Evolutionary conservation across 23 tunicate species (phyloP).

Genomic region (Ciona savignyi): DNA sequence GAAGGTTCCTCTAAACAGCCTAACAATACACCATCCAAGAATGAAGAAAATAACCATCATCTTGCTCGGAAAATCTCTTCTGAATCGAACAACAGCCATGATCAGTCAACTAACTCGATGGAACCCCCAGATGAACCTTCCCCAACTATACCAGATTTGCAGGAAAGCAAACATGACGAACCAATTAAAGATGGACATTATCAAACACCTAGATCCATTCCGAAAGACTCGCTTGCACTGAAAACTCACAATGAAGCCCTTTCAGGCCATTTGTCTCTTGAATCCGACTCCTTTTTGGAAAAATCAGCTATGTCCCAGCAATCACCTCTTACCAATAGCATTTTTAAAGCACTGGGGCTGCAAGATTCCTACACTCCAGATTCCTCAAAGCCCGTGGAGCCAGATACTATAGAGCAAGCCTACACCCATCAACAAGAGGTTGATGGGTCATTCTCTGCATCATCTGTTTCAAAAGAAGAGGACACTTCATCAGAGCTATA

Average conservation of each 20-base stretch:
- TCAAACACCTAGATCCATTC: conserved; percentile 27
- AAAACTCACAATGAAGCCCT: conserved; percentile 1
- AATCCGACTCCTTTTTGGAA: conserved; percentile 64
- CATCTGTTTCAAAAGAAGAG: background rate
- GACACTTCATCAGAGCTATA: background rate
- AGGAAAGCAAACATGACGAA: background rate
- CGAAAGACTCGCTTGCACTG: conserved; percentile 12
- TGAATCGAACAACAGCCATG: background rate
- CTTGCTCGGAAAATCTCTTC: background rate
- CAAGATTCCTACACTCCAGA: conserved; percentile 6
- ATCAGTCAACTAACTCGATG: background rate
- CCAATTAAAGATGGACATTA: conserved; percentile 22
- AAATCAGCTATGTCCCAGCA: conserved; percentile 64
- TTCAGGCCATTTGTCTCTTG: conserved; percentile 13
- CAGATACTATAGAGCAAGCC: background rate
- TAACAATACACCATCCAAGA: background rate
- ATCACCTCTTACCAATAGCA: conserved; percentile 73
- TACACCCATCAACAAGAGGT: background rate
- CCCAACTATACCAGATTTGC: conserved; percentile 6
- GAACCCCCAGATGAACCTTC: conserved; percentile 13
- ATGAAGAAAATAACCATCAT: background rate
- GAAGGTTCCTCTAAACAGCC: background rate
- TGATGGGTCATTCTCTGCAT: background rate
- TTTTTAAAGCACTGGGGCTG: conserved; percentile 82
- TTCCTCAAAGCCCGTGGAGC: background rate